These are phyloP conservation scores for Cyprinodon brontotheroides DNA, from an alignment of 2,113 vertebrate genomes.

Conservation along the genomic window DNA sequence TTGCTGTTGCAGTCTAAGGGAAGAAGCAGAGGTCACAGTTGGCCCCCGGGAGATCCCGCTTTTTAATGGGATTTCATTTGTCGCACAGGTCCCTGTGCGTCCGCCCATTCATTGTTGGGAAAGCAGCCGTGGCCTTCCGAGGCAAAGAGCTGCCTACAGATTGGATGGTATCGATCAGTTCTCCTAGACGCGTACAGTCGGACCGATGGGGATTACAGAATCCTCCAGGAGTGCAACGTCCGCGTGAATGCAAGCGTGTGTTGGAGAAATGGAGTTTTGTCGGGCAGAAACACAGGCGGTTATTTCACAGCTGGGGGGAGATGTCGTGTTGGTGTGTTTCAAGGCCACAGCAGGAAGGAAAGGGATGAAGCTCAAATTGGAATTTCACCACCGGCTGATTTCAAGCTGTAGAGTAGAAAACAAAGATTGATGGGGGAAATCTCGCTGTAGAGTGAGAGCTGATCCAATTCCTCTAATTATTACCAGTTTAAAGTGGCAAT, in stretches of 20 bases:
- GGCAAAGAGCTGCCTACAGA: slow-evolving; percentile 50
- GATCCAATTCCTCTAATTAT: background rate
- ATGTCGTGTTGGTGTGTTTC: slow-evolving; percentile 61
- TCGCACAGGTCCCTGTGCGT: slow-evolving; percentile 32
- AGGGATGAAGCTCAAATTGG: slow-evolving; percentile 16
- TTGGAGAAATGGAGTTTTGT: slow-evolving; percentile 66
- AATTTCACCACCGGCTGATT: slow-evolving; percentile 22
- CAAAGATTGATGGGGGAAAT: slow-evolving; percentile 5
- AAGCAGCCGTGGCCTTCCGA: slow-evolving; percentile 32
- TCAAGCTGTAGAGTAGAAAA: slow-evolving; percentile 33
- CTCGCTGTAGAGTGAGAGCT: background rate
- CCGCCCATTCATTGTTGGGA: slow-evolving; percentile 54
- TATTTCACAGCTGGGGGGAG: slow-evolving; percentile 73
- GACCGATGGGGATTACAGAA: background rate
- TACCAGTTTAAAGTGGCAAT: background rate
- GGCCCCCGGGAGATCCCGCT: slow-evolving; percentile 22
- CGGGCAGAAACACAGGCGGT: slow-evolving; percentile 65
- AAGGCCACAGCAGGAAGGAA: slow-evolving; percentile 36
- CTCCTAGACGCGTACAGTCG: slow-evolving; percentile 52
- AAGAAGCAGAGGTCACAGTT: background rate
- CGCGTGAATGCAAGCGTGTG: slow-evolving; percentile 13
- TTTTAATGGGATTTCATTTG: slow-evolving; percentile 67
- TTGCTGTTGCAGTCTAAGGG: background rate
- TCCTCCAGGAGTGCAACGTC: slow-evolving; percentile 29
- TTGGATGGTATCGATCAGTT: slow-evolving; percentile 76